These are phyloP conservation scores for Eupithecia subumbrata DNA, from an alignment of 2,888 invertebrate species.

Conservation along the genomic window DNA sequence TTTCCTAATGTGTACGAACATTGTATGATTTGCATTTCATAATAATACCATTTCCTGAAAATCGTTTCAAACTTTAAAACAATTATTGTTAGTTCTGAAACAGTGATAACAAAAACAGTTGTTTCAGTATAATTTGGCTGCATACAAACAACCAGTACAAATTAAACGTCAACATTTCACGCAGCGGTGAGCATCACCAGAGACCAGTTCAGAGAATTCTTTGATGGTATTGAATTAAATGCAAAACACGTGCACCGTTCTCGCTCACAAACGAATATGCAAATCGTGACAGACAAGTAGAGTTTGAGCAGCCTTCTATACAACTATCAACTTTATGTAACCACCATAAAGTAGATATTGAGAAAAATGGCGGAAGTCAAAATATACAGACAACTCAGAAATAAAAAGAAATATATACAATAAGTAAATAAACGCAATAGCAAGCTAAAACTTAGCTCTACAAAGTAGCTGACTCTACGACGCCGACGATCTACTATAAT, in stretches of 20 bases:
- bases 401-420: no score
- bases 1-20: not conserved
- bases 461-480: not conserved
- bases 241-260: not conserved
- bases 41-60: not conserved
- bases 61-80: not conserved
- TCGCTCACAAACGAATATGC: conserved; percentile 5
- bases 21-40: not conserved
- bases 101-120: conserved; percentile 5
- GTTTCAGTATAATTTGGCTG: conserved; percentile 1
- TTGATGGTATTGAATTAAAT: conserved; percentile 5
- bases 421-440: no score
- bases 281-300: not conserved
- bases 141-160: conserved; percentile 8
- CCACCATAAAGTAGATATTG: not conserved
- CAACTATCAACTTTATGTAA: not conserved
- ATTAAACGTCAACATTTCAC: conserved; percentile 10
- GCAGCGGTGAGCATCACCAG: not conserved
- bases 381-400: no score
- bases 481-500: no score
- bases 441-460: not conserved
- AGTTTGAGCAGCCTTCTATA: not conserved
- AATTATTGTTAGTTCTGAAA: conserved; percentile 1
- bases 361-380: not conserved
- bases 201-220: not conserved